Percentiles rank a stretch among this genome's conserved stretches.
These are phyloP conservation scores for Engystomops pustulosus DNA, from an alignment of 2,113 vertebrate species.

Conservation along the genomic window DNA sequence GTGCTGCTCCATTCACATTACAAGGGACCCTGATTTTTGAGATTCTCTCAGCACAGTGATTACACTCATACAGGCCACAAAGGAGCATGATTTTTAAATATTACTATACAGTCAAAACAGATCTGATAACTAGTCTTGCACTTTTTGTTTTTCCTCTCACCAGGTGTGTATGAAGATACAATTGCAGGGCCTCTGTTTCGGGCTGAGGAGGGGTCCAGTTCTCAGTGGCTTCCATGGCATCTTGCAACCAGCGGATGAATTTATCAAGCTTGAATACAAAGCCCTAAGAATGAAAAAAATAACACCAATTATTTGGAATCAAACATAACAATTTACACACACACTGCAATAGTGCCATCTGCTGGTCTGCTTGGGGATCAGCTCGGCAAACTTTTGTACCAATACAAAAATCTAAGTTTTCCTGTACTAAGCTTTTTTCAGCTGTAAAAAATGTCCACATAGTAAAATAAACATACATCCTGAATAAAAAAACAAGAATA, in stretches of 20 bases:
- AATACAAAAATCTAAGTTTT: no score
- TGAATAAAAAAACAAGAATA: no score
- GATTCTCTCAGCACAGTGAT: no score
- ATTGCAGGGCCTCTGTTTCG: slow-evolving; percentile 86
- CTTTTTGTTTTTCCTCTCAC: slow-evolving; percentile 75
- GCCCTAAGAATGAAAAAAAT: slow-evolving; percentile 70
- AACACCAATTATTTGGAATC: slow-evolving; percentile 32
- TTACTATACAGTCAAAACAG: not conserved
- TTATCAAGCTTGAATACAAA: slow-evolving; percentile 95
- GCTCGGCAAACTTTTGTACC: not conserved
- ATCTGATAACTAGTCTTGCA: not conserved
- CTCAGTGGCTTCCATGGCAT: slow-evolving; percentile 92
- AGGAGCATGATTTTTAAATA: no score
- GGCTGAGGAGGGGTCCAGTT: slow-evolving; percentile 94
- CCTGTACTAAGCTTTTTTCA: no score
- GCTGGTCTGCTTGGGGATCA: not conserved
- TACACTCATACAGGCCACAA: no score
- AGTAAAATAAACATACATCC: no score
- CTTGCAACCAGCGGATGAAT: slow-evolving; percentile 94
- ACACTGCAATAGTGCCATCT: slow-evolving; percentile 59
- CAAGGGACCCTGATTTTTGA: no score
- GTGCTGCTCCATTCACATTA: no score
- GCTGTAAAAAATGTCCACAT: no score
- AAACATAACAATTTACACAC: slow-evolving; percentile 49
- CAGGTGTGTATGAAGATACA: slow-evolving; percentile 97